Percentiles rank a stretch among this genome's conserved stretches.
phyloP scores from a whole-genome alignment of 1,140 invertebrate genomes.

The Cephus cinctus region DNA sequence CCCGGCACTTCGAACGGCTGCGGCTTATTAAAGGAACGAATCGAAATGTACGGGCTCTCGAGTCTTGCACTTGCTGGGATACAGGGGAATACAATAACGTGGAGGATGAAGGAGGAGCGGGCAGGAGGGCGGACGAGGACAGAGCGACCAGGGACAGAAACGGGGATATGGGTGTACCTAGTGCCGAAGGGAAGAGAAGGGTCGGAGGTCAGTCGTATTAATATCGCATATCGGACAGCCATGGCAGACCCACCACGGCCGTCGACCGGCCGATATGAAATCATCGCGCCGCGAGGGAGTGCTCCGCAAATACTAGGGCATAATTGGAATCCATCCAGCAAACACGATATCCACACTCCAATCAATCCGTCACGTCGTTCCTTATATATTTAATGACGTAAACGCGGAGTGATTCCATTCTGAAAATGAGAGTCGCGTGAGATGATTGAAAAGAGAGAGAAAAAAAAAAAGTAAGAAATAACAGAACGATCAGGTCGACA shows the following conservation, averaged over 20 bases:
- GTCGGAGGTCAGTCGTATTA: conserved; percentile 38
- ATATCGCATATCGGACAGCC: conserved; percentile 41
- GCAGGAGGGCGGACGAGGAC: not conserved
- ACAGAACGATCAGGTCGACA: not conserved
- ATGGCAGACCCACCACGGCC: conserved; percentile 14
- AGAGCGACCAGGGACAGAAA: not conserved
- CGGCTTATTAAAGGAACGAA: conserved; percentile 24
- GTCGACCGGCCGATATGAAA: conserved; percentile 41
- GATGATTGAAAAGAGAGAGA: too few relatives aligned
- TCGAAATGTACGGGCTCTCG: conserved; percentile 14
- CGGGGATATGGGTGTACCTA: not conserved
- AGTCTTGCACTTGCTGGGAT: not conserved
- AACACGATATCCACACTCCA: conserved; percentile 32
- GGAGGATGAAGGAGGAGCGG: not conserved
- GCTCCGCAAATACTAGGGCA: conserved; percentile 51
- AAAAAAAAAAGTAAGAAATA: not conserved
- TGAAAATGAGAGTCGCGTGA: not conserved
- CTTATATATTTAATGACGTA: not conserved
- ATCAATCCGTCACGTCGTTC: conserved; percentile 33
- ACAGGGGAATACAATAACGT: too few relatives aligned
- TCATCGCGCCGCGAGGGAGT: conserved; percentile 47
- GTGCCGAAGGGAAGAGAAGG: conserved; percentile 21
- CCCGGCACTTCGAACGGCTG: conserved; percentile 10
- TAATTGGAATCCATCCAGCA: conserved; percentile 53
- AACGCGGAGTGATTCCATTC: not conserved